These are phyloP conservation scores for Trachelus stipa DNA, from an alignment of 2,888 invertebrate species.

Conservation along the genomic window DNA sequence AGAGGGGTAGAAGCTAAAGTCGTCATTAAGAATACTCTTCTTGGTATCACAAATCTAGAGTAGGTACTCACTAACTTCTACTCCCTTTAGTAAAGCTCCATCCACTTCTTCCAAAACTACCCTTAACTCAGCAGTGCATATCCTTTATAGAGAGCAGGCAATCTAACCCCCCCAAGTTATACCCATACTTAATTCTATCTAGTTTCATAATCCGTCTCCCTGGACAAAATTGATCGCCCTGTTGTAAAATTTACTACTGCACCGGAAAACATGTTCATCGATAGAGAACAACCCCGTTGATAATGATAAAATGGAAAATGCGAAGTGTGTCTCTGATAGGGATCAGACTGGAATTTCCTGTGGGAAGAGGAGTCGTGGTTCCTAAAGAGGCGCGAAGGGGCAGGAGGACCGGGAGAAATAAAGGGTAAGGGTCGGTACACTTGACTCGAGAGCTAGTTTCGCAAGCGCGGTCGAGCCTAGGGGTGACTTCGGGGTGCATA, in stretches of 20 bases:
- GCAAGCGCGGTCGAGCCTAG: neutral
- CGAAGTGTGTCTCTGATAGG: neutral
- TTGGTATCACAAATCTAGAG: neutral
- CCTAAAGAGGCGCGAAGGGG: neutral
- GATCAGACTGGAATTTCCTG: neutral
- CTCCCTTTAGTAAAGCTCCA: neutral
- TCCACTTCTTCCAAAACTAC: neutral
- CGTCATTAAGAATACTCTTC: neutral
- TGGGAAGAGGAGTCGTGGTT: neutral
- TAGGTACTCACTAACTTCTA: neutral
- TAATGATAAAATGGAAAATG: neutral
- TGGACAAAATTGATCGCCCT: neutral
- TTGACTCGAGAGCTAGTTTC: neutral
- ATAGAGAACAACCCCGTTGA: neutral
- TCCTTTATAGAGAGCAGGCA: neutral
- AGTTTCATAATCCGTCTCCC: neutral
- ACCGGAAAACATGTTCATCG: neutral
- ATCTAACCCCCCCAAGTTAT: neutral
- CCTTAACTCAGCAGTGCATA: neutral
- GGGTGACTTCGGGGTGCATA: constrained; percentile 16
- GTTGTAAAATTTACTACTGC: neutral
- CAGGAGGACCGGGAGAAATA: neutral
- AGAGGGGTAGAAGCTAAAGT: neutral
- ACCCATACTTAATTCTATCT: neutral
- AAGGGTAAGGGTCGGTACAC: neutral